Conservation (phyloP, 2,113 vertebrate genomes). For the Phalacrocorax pelagicus region DNA sequence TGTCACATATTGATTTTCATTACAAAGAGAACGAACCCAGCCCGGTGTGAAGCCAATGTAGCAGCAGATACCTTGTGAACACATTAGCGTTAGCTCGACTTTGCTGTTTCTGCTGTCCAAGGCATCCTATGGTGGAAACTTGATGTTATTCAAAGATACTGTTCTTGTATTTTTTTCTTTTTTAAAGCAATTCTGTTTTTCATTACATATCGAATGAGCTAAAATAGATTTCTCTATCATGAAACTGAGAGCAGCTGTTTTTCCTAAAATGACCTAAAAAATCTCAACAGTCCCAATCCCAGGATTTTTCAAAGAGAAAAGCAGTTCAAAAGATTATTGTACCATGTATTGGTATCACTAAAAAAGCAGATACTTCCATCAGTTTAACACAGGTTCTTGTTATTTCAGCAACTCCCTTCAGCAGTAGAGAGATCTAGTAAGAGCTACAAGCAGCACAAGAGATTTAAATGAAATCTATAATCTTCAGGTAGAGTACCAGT, state of each 20-base stretch:
- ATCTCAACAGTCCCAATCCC: background rate
- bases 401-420: background rate
- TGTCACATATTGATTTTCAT: background rate
- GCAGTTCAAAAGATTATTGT: background rate
- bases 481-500: background rate
- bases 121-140: background rate
- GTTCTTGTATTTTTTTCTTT: background rate
- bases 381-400: background rate
- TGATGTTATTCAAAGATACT: background rate
- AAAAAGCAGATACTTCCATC: background rate
- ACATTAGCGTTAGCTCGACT: background rate
- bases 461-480: background rate
- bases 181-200: background rate
- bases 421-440: background rate
- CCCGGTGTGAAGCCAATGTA: background rate
- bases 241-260: background rate
- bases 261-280: background rate
- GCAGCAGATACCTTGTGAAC: background rate
- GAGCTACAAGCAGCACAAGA: background rate
- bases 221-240: background rate
- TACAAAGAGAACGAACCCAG: background rate
- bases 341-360: background rate
- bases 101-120: background rate
- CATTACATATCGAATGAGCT: background rate
- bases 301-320: background rate